phyloP scores from a whole-genome alignment of 1,140 invertebrate genomes.

The Acromyrmex charruanus region DNA sequence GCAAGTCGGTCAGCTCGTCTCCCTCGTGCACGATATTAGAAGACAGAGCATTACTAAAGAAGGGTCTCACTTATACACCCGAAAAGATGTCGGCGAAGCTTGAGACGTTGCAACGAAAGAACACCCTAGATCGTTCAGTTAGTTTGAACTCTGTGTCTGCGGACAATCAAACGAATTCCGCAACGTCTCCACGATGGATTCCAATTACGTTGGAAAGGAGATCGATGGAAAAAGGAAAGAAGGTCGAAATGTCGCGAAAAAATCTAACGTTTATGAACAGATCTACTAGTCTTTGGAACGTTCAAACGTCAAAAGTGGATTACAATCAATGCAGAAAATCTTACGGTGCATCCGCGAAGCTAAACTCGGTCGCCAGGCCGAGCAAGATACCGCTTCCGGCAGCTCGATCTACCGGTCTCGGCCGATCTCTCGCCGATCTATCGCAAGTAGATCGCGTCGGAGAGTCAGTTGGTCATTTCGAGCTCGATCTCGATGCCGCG shows the following conservation, averaged over 20 bases:
- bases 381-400: constrained; percentile 83
- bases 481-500: constrained; percentile 79
- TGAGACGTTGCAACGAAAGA: constrained; percentile 76
- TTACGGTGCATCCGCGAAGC: constrained; percentile 59
- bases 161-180: background rate
- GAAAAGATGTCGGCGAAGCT: constrained; percentile 78
- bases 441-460: constrained; percentile 80
- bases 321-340: constrained; percentile 22
- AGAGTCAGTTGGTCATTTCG: constrained; percentile 72
- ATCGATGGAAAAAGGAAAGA: constrained; percentile 43
- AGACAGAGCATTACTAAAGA: constrained; percentile 83
- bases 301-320: constrained; percentile 68
- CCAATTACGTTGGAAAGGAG: constrained; percentile 1
- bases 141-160: constrained; percentile 80
- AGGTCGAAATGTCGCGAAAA: background rate
- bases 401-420: constrained; percentile 74
- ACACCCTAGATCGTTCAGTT: constrained; percentile 78
- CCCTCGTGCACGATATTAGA: constrained; percentile 84
- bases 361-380: constrained; percentile 75
- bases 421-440: constrained; percentile 84
- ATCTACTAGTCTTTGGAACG: constrained; percentile 83
- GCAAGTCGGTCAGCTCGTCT: constrained; percentile 54
- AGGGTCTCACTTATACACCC: constrained; percentile 78
- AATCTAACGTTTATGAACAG: constrained; percentile 72
- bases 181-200: background rate